Evolutionary conservation across 2,888 invertebrate species (phyloP).

Genomic region (Stenoptilia bipunctidactyla): DNA sequence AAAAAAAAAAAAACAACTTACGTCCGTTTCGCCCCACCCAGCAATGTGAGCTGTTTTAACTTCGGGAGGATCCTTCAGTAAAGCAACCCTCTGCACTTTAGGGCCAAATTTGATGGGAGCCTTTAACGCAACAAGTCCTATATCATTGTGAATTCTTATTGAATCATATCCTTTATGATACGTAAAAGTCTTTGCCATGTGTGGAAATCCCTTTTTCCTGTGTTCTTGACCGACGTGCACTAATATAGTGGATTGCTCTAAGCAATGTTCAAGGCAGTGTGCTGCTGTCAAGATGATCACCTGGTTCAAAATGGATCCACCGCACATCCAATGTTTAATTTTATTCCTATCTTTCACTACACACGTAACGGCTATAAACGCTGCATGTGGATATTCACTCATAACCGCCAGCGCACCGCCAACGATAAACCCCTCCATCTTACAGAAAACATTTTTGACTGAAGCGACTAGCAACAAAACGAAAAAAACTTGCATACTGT

Average conservation of each 20-base stretch:
- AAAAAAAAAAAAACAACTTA: too few relatives aligned
- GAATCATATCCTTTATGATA: neutral
- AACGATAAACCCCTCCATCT: neutral
- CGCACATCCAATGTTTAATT: slow-evolving; percentile 12
- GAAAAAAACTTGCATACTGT: too few relatives aligned
- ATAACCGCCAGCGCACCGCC: neutral
- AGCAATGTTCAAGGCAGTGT: neutral
- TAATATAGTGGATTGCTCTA: neutral
- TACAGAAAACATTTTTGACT: too few relatives aligned
- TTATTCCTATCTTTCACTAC: too few relatives aligned
- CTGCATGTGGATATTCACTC: too few relatives aligned
- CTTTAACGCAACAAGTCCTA: neutral
- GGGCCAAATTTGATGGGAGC: neutral
- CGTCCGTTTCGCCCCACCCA: neutral
- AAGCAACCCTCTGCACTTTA: neutral
- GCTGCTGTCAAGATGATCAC: neutral
- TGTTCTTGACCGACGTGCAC: neutral
- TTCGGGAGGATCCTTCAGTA: neutral
- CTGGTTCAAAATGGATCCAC: neutral
- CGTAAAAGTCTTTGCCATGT: neutral
- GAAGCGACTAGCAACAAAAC: too few relatives aligned
- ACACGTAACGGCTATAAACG: too few relatives aligned
- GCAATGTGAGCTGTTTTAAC: neutral
- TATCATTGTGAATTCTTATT: neutral
- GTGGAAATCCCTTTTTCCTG: neutral